These are phyloP conservation scores for Nomada ruficornis DNA, from an alignment of 2,888 invertebrate species.

Conservation along the genomic window DNA sequence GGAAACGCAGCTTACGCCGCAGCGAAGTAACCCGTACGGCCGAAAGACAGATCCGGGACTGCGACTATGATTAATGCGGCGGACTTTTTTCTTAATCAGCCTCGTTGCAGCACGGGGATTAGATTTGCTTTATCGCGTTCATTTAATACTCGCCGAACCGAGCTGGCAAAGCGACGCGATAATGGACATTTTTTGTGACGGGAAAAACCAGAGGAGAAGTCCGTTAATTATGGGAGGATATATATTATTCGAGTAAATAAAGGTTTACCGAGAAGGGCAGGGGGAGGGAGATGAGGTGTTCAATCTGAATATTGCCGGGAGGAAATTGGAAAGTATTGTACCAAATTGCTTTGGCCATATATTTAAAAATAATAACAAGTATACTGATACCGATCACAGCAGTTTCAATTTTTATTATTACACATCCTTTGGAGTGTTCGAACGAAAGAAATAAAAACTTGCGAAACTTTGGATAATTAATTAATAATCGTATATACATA, in stretches of 20 bases:
- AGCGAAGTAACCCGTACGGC: conserved; percentile 37
- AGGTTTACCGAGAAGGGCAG: background rate
- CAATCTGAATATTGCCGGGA: background rate
- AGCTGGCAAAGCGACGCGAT: background rate
- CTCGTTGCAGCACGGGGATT: background rate
- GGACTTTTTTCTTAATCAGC: conserved; percentile 38
- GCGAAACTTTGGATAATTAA: too few species aligned
- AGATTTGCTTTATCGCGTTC: conserved; percentile 21
- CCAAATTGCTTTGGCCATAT: too few species aligned
- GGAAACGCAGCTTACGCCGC: conserved; percentile 54
- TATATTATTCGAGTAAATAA: conserved; percentile 12
- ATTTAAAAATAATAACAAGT: too few species aligned
- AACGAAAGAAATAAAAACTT: too few species aligned
- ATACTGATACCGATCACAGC: too few species aligned
- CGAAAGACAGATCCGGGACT: conserved; percentile 36
- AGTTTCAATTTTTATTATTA: too few species aligned
- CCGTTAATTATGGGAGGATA: conserved; percentile 6
- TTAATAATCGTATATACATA: too few species aligned
- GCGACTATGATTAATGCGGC: conserved; percentile 48
- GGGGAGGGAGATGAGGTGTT: background rate
- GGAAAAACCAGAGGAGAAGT: conserved; percentile 2
- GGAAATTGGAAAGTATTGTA: too few species aligned
- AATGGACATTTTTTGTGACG: background rate
- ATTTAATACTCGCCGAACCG: conserved; percentile 1
- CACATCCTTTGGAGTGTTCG: too few species aligned